phyloP scores from a whole-genome alignment of 2,113 vertebrate species.

The Aldabrachelys gigantea region DNA sequence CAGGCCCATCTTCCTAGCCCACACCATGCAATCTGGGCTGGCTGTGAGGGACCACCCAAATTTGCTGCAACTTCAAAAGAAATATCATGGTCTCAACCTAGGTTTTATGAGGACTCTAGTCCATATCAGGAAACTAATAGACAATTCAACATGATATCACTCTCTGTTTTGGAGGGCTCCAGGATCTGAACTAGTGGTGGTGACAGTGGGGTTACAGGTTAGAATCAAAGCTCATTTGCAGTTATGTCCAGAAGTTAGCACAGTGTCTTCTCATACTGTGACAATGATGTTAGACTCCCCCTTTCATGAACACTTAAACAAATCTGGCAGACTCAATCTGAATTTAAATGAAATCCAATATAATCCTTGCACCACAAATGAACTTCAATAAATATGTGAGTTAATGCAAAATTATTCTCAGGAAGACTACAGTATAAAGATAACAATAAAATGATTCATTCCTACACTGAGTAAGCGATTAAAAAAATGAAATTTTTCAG shows the following conservation, averaged over 20 bases:
- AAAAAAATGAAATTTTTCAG: slow-evolving; percentile 61
- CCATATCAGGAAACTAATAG: neutral
- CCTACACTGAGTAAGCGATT: slow-evolving; percentile 57
- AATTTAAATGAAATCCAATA: slow-evolving; percentile 42
- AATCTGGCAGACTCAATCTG: slow-evolving; percentile 32
- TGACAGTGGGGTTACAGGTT: neutral
- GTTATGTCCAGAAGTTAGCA: slow-evolving; percentile 11
- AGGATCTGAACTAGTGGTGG: neutral
- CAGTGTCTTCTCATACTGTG: neutral
- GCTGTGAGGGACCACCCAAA: neutral
- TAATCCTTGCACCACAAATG: slow-evolving; percentile 18
- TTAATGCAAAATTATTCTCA: slow-evolving; percentile 57
- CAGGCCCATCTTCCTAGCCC: neutral
- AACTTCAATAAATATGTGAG: slow-evolving; percentile 20
- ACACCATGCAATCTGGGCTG: neutral
- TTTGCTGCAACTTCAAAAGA: neutral
- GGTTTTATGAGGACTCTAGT: neutral
- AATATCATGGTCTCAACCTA: neutral
- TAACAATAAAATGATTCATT: slow-evolving; percentile 66
- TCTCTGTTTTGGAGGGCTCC: neutral
- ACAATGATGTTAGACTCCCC: neutral
- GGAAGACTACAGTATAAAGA: slow-evolving; percentile 26
- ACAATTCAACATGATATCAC: neutral
- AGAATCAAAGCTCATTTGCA: neutral
- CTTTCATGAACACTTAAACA: slow-evolving; percentile 8